Conservation (phyloP, 2,113 vertebrate genomes). For the Macaca nemestrina region DNA sequence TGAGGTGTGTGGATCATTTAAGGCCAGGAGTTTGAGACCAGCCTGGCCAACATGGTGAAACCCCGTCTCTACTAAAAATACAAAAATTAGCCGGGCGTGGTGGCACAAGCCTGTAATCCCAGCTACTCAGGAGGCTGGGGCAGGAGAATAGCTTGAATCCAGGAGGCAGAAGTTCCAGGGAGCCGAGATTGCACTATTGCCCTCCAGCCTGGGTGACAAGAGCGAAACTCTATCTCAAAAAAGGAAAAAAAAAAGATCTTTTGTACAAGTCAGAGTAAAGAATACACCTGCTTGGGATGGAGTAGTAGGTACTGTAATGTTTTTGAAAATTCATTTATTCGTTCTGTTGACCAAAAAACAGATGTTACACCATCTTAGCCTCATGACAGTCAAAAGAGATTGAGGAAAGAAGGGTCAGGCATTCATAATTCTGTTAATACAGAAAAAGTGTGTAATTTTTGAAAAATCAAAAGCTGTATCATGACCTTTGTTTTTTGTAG, state of each 20-base stretch:
- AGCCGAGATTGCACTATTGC: too few relatives aligned
- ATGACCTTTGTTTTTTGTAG: neutral
- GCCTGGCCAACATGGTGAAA: too few relatives aligned
- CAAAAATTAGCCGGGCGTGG: too few relatives aligned
- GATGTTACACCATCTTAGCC: neutral
- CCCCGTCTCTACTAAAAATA: too few relatives aligned
- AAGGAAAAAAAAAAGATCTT: neutral
- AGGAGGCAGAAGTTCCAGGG: too few relatives aligned
- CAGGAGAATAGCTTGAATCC: too few relatives aligned
- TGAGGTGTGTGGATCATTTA: too few relatives aligned
- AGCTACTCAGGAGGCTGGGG: too few relatives aligned
- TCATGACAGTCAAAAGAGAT: neutral
- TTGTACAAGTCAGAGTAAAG: neutral
- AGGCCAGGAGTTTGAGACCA: too few relatives aligned
- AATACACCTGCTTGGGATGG: neutral
- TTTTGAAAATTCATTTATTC: conserved; percentile 21
- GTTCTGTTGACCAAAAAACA: neutral
- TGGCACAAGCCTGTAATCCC: too few relatives aligned
- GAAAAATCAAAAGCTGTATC: neutral
- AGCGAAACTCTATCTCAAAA: too few relatives aligned
- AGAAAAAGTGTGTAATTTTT: neutral
- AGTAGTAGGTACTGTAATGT: neutral
- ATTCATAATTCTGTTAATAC: neutral
- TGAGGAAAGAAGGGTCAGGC: neutral
- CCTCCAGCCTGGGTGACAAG: too few relatives aligned